These are phyloP conservation scores for Tipula vernalis DNA, from an alignment of 2,888 invertebrate genomes.

Conservation along the genomic window DNA sequence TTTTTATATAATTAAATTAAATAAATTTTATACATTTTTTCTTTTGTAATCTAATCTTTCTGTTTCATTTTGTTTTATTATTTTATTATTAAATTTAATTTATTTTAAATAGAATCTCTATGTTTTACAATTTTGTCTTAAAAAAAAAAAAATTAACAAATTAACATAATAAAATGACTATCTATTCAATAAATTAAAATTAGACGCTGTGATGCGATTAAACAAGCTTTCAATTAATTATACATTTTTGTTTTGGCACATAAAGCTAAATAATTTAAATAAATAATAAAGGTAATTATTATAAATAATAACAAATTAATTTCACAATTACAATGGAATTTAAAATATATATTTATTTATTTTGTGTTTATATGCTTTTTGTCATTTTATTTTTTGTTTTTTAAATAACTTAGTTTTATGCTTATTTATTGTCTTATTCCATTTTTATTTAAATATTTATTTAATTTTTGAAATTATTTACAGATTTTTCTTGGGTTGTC, in stretches of 20 bases:
- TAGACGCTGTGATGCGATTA: not conserved
- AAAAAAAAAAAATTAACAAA: not conserved
- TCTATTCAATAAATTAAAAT: not conserved
- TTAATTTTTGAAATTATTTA: not conserved
- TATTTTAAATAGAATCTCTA: not conserved
- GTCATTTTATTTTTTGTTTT: not conserved
- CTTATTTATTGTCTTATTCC: not conserved
- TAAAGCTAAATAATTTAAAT: not conserved
- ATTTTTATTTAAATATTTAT: not conserved
- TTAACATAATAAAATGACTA: not conserved
- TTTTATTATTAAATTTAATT: not conserved
- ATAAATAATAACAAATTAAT: not conserved
- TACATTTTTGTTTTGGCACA: not conserved
- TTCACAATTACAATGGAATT: not conserved
- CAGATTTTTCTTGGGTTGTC: not conserved
- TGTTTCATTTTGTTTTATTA: not conserved
- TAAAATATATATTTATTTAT: not conserved
- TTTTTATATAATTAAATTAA: not conserved
- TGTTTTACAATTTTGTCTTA: not conserved
- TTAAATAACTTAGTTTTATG: not conserved
- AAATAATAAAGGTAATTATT: not conserved
- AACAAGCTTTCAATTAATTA: not conserved
- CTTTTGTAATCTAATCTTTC: not conserved
- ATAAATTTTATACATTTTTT: not conserved
- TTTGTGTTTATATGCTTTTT: not conserved